Percentiles rank a stretch among this genome's conserved stretches.
These are phyloP conservation scores for Hylaea fasciaria DNA, from an alignment of 2,888 invertebrate species.

Conservation along the genomic window DNA sequence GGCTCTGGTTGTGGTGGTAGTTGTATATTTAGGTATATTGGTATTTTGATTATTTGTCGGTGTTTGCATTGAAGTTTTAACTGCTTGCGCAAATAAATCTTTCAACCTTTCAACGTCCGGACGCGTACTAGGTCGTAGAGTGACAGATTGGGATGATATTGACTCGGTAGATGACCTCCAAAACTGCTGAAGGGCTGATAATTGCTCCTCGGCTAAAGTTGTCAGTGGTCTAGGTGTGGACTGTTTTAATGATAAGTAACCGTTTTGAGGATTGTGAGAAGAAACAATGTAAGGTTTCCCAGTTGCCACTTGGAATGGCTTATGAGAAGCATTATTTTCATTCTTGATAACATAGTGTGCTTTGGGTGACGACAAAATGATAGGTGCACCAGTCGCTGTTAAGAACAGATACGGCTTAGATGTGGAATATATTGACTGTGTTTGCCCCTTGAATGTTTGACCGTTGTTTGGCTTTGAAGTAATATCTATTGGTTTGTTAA, in stretches of 20 bases:
- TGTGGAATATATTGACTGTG: conserved; percentile 58
- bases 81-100: conserved; percentile 62
- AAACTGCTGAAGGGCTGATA: conserved; percentile 68
- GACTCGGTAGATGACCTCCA: conserved; percentile 68
- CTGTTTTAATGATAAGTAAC: conserved; percentile 54
- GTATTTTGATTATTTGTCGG: conserved; percentile 52
- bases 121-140: conserved; percentile 56
- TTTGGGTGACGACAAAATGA: conserved; percentile 63
- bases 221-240: conserved; percentile 70
- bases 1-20: conserved; percentile 59
- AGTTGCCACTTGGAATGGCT: conserved; percentile 55
- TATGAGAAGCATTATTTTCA: conserved; percentile 57
- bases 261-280: conserved; percentile 57
- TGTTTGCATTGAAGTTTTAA: conserved; percentile 55
- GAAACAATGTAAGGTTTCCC: conserved; percentile 63
- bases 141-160: conserved; percentile 53
- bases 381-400: conserved; percentile 61
- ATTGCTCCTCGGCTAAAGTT: conserved; percentile 68
- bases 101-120: conserved; percentile 58
- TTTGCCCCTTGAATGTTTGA: conserved; percentile 48
- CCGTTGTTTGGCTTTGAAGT: conserved; percentile 50
- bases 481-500: conserved; percentile 58
- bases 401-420: conserved; percentile 64
- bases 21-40: conserved; percentile 48
- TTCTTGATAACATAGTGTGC: conserved; percentile 60